Conservation (phyloP, 2,113 vertebrate species). For the Tautogolabrus adspersus region DNA sequence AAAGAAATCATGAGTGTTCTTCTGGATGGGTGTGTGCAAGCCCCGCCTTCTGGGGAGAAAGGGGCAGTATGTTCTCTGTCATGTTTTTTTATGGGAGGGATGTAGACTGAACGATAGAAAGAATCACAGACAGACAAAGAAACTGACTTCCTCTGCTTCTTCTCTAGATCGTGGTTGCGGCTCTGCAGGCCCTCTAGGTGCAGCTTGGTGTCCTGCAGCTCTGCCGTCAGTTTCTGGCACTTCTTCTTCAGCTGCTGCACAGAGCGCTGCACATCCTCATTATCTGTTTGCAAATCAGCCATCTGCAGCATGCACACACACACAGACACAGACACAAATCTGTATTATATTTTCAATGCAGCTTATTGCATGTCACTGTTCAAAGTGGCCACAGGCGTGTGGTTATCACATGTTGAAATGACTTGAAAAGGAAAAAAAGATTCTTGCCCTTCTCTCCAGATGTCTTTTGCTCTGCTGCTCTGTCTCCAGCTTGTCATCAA, state of each 20-base stretch:
- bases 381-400: constrained; percentile 1
- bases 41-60: constrained; percentile 34
- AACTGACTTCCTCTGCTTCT: constrained; percentile 95
- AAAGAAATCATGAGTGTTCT: constrained; percentile 65
- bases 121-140: background rate
- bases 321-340: constrained; percentile 21
- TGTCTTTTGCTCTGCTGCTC: constrained; percentile 96
- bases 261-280: constrained; percentile 91
- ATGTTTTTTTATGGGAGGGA: constrained; percentile 21
- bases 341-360: constrained; percentile 10
- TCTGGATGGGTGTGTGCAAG: constrained; percentile 27
- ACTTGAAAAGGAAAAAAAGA: background rate
- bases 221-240: constrained; percentile 90
- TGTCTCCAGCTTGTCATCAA: constrained; percentile 95
- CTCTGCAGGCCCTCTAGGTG: constrained; percentile 97
- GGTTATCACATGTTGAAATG: background rate
- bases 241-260: constrained; percentile 98
- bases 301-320: constrained; percentile 78
- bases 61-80: constrained; percentile 24
- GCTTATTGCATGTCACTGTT: constrained; percentile 10
- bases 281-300: constrained; percentile 92
- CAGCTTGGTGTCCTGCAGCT: constrained; percentile 97
- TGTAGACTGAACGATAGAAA: background rate
- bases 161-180: constrained; percentile 97
- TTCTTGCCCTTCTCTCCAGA: constrained; percentile 90